Conservation (phyloP, 2,888 invertebrate species). For the Onchidella celtica region DNA sequence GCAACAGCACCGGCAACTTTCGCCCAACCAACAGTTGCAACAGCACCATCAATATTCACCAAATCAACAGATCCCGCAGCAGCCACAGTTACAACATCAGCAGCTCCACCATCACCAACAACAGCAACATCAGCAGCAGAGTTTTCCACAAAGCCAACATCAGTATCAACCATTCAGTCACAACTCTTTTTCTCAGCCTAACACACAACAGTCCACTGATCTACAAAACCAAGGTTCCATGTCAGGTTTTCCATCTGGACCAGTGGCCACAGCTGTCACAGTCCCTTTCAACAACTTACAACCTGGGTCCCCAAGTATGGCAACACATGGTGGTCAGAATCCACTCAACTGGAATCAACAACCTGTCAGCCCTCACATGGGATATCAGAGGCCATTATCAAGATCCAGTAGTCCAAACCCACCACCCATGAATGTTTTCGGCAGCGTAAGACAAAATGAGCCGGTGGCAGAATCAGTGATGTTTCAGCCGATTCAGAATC, state of each 20-base stretch:
- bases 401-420: too few relatives aligned
- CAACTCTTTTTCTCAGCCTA: too few relatives aligned
- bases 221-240: neutral
- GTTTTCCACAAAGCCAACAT: neutral
- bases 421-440: too few relatives aligned
- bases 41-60: neutral
- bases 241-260: too few relatives aligned
- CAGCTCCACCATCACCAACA: neutral
- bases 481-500: constrained; percentile 13
- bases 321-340: constrained; percentile 2
- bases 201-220: neutral
- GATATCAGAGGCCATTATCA: too few relatives aligned
- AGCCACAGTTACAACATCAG: neutral
- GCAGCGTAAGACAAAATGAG: too few relatives aligned
- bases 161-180: neutral
- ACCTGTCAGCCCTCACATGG: neutral
- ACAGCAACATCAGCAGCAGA: neutral
- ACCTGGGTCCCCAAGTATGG: neutral
- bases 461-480: too few relatives aligned
- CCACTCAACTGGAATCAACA: neutral
- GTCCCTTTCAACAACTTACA: neutral
- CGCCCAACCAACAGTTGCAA: neutral
- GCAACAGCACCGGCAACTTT: too few relatives aligned
- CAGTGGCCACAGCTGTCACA: neutral
- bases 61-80: neutral